phyloP scores from a whole-genome alignment of 2,888 invertebrate species.

The Aradus depressus region DNA sequence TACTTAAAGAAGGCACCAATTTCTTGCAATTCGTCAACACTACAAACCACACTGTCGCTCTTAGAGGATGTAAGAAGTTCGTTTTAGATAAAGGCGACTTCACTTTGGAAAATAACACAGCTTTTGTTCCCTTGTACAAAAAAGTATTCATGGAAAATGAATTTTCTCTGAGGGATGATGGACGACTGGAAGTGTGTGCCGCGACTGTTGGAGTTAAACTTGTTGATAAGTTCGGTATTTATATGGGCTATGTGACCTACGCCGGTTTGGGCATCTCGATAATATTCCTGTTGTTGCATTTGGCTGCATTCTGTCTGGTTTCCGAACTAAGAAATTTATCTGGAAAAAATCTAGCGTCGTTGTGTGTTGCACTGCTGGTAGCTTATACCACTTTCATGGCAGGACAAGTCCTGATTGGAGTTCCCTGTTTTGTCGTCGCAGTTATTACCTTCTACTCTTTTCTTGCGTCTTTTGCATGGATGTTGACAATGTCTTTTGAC shows the following conservation, averaged over 20 bases:
- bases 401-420: conserved; percentile 35
- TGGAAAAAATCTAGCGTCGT: conserved; percentile 43
- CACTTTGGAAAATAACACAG: conserved; percentile 34
- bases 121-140: conserved; percentile 35
- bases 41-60: background rate
- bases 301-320: conserved; percentile 39
- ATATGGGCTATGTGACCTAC: conserved; percentile 39
- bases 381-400: conserved; percentile 41
- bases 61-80: conserved; percentile 35
- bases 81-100: conserved; percentile 36
- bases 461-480: conserved; percentile 45
- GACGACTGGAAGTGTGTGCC: conserved; percentile 36
- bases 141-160: conserved; percentile 34
- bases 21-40: background rate
- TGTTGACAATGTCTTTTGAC: conserved; percentile 44
- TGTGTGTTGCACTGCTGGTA: conserved; percentile 39
- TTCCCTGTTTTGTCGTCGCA: conserved; percentile 38
- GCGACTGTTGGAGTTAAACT: conserved; percentile 33
- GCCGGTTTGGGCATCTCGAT: conserved; percentile 40
- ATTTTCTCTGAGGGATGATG: conserved; percentile 34
- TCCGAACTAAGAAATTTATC: conserved; percentile 42
- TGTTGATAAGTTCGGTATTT: conserved; percentile 35
- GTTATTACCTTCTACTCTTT: conserved; percentile 42
- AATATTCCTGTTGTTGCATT: conserved; percentile 39
- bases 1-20: background rate